These are phyloP conservation scores for Syngnathus rostellatus DNA, from an alignment of 2,797 vertebrate species.

Conservation along the genomic window DNA sequence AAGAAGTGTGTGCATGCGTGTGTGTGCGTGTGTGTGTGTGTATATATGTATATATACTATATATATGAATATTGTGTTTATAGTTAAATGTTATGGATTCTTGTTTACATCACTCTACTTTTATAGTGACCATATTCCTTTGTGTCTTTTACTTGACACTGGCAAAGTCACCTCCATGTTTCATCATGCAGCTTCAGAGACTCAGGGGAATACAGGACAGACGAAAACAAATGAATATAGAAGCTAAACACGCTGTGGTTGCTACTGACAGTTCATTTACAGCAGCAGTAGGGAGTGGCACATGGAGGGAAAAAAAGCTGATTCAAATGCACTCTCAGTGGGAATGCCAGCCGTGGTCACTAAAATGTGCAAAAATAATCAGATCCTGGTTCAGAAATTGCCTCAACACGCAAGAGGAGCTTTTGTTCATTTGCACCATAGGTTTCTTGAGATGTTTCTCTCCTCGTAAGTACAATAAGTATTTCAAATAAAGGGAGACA, in stretches of 20 bases:
- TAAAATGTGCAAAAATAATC: conserved; percentile 17
- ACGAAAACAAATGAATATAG: conserved; percentile 35
- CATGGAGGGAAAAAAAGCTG: conserved; percentile 40
- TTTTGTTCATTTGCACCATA: not conserved
- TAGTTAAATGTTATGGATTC: not conserved
- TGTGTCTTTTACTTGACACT: conserved; percentile 10
- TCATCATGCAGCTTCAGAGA: conserved; percentile 45
- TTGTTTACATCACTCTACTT: conserved; percentile 6
- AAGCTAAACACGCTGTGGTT: conserved; percentile 25
- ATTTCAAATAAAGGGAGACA: not conserved
- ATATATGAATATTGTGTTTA: not conserved
- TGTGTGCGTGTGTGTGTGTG: too few species aligned
- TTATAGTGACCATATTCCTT: conserved; percentile 8
- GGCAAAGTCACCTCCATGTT: conserved; percentile 35
- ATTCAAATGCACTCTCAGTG: conserved; percentile 17
- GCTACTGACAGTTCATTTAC: conserved; percentile 21
- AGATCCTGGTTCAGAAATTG: conserved; percentile 14
- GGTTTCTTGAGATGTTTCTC: not conserved
- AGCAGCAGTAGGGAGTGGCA: conserved; percentile 21
- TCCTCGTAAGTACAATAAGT: not conserved
- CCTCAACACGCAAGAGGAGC: conserved; percentile 3
- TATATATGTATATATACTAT: too few species aligned
- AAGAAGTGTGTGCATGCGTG: not conserved
- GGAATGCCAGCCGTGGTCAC: conserved; percentile 17
- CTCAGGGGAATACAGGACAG: conserved; percentile 33